Evolutionary conservation across 1,140 invertebrate species (phyloP), one percentile per base, ranked within the genome.

Genomic region (Muscidifurax raptorellus): DNA sequence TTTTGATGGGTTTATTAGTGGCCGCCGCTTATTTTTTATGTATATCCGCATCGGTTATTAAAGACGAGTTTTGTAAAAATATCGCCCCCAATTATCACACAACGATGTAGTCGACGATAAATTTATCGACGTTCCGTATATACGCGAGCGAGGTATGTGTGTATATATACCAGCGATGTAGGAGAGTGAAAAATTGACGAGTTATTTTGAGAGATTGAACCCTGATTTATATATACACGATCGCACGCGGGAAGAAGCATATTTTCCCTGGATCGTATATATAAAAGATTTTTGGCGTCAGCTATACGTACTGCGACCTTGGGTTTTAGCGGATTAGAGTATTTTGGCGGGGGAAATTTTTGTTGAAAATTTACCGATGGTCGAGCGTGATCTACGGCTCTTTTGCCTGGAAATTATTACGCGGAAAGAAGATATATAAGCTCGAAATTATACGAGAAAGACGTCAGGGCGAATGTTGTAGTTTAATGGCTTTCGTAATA

Each of bases 401-500:
- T 36, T 22, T 74, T 30, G 32, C 32, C 6, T 40, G 32, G 32
- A 40, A 74, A 74, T 74, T 74, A 74, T 74, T 74, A 30, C 71
- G 71, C 15, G 22, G 32, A n/a, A 40, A 36, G 71, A n/a, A 30
- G 71, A 36, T n/a, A 74, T 74, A 40, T 36, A 69, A 28, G 66
- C 25, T 28, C 28, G 25, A 69, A 27, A 69, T 69, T 69, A n/a
- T n/a, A 28, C 25, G 28, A 28, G 66, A 28, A n/a, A 69, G 66
- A 69, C 25, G 66, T 69, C 28, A 7, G 66, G 30, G 71, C 3
- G 32, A 36, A 30, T 36, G 32, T 30, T 36, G 28, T 40, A 32
- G 71, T 40, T 59, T 32, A 74, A 74, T 74, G 32, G 71, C 12
- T 40, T 74, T 74, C 22, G 32, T 40, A 74, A 74, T 74, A 74